Evolutionary conservation across 2,797 vertebrate genomes (phyloP), one percentile per base, ranked within the genome.

Genomic region (Eulemur coronatus): DNA sequence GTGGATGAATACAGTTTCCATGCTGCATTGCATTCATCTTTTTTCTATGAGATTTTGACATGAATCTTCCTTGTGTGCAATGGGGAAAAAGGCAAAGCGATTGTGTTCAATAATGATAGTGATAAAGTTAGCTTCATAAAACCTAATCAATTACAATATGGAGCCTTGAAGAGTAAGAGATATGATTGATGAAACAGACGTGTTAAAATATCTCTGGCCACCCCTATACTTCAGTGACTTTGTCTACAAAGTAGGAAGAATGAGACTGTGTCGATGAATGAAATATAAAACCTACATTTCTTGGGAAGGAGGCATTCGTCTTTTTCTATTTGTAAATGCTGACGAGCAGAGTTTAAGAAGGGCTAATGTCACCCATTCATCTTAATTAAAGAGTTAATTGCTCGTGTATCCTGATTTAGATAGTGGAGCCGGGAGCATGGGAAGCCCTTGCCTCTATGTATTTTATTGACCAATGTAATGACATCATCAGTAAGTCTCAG

Each of bases 341-440:
- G 98, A 99, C 38, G 96, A 99, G 98, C 98, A 98, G 98, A 98
- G 98, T 99, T 99, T 99, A 99, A 98, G 98, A 97, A 99, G 98
- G 98, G 98, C 98, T 99, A 98, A 99, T 99, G 98, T 98, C 98
- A 98, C 87, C 97, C 98, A 99, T 99, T 99, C 98, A 98, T 99
- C 99, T 99, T 99, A 99, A 99, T 99, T 99, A 99, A 99, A 98
- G 98, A 99, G 98, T 98, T 99, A 99, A 99, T 99, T 99, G 98
- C 98, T 99, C 97, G 87, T 98, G 98, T 96, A 98, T 98, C 98
- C 98, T 98, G 98, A 98, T 98, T 98, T 98, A 98, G 98, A 98
- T 98, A 98, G 98, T 97, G 79, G 96, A 98, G 98, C 98, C 91
- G 52, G 94, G 80, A 98, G 97, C 97, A 76, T 95, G 97, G 96